Conservation (phyloP, 2,888 invertebrate species). For the Andrena bicolor region DNA sequence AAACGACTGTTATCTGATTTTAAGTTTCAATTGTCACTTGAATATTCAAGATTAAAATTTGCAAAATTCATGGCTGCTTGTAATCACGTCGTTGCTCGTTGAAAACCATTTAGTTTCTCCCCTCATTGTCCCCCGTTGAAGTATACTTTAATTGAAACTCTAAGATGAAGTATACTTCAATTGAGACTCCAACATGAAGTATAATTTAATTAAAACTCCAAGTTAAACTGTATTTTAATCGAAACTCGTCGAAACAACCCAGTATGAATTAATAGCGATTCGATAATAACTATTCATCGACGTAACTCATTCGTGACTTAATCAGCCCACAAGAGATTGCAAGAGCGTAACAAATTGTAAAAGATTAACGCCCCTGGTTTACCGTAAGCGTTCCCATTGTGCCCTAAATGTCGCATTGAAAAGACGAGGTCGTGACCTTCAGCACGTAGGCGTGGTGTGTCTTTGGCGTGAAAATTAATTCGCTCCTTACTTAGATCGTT, state of each 20-base stretch:
- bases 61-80: neutral
- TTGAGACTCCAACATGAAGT: slow-evolving; percentile 4
- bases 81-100: slow-evolving; percentile 26
- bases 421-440: slow-evolving; percentile 41
- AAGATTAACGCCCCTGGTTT: slow-evolving; percentile 35
- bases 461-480: slow-evolving; percentile 84
- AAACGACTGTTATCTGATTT: neutral
- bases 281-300: neutral
- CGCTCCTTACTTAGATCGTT: slow-evolving; percentile 85
- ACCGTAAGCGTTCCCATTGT: slow-evolving; percentile 4
- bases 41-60: too few relatives aligned
- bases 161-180: slow-evolving; percentile 35
- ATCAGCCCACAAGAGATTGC: slow-evolving; percentile 11
- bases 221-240: slow-evolving; percentile 39
- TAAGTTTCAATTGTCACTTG: too few relatives aligned
- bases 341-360: slow-evolving; percentile 7
- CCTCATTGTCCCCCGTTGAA: neutral
- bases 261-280: slow-evolving; percentile 47
- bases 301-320: slow-evolving; percentile 25
- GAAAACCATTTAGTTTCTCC: neutral
- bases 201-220: too few relatives aligned
- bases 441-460: slow-evolving; percentile 80
- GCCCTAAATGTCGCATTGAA: slow-evolving; percentile 54
- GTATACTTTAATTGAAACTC: too few relatives aligned
- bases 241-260: slow-evolving; percentile 7